Conservation (phyloP, 2,113 vertebrate species). For the Larimichthys crocea region DNA sequence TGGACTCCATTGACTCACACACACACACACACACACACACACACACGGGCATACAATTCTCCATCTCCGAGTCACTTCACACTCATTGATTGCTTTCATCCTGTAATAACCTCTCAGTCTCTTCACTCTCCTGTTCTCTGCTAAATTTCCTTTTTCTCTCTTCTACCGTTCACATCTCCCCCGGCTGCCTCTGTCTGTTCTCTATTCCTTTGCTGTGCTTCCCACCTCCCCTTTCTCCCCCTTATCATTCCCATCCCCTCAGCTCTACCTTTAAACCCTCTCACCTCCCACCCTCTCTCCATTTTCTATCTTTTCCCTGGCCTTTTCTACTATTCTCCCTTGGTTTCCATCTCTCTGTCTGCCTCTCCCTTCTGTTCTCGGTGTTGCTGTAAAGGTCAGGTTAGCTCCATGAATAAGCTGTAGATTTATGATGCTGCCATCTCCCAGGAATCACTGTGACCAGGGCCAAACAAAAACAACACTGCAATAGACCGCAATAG, state of each 20-base stretch:
- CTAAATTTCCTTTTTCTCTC: constrained; percentile 48
- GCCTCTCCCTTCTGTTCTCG: constrained; percentile 41
- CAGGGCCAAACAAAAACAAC: constrained; percentile 75
- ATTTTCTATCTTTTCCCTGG: constrained; percentile 44
- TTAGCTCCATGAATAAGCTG: constrained; percentile 78
- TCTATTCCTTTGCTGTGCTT: constrained; percentile 22
- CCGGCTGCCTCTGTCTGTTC: constrained; percentile 42
- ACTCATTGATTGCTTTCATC: constrained; percentile 75
- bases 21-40: constrained; percentile 26
- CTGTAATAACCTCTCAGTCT: constrained; percentile 67
- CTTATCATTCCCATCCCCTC: constrained; percentile 61
- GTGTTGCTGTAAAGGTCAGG: constrained; percentile 80
- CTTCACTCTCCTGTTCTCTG: constrained; percentile 45
- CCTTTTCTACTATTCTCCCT: constrained; percentile 61
- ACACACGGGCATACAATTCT: constrained; percentile 36
- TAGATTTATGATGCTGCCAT: constrained; percentile 84
- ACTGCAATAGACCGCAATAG: constrained; percentile 71
- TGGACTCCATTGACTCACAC: constrained; percentile 34
- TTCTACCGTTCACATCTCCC: constrained; percentile 47
- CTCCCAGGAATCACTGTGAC: constrained; percentile 77
- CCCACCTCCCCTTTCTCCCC: constrained; percentile 20
- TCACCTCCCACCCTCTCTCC: constrained; percentile 35
- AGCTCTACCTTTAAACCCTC: constrained; percentile 63
- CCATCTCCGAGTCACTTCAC: constrained; percentile 52
- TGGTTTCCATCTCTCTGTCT: constrained; percentile 31